Percentiles rank a stretch among this genome's conserved stretches.
Conservation (phyloP, 2,888 invertebrate genomes). For the Teinopalpus imperialis region DNA sequence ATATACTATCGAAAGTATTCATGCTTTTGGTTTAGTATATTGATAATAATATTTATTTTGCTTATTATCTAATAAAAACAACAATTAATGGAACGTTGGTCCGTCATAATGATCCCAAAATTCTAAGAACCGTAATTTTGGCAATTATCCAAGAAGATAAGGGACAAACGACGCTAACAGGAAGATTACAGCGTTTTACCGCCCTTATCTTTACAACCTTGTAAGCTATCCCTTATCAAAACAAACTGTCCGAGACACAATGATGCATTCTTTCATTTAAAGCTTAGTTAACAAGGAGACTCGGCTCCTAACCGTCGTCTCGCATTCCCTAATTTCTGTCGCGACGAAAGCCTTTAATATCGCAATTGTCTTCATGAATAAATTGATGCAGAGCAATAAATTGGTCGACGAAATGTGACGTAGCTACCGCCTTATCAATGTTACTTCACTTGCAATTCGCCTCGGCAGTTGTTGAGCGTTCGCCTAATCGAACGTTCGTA, state of each 20-base stretch:
- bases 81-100: no score
- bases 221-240: conserved; percentile 32
- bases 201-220: conserved; percentile 34
- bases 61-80: no score
- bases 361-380: conserved; percentile 70
- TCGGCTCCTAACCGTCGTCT: conserved; percentile 19
- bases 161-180: conserved; percentile 2
- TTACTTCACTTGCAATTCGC: conserved; percentile 55
- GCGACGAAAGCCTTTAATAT: conserved; percentile 12
- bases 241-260: conserved; percentile 31
- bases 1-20: no score
- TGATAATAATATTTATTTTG: no score
- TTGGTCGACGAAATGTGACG: conserved; percentile 66
- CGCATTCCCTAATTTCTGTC: conserved; percentile 18
- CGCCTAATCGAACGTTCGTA: conserved; percentile 53
- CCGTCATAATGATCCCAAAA: no score
- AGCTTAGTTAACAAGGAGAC: conserved; percentile 17
- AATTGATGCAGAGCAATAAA: conserved; percentile 78
- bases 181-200: conserved; percentile 17
- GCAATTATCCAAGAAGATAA: conserved; percentile 29
- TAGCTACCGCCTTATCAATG: conserved; percentile 64
- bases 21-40: no score
- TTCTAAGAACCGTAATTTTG: conserved; percentile 29
- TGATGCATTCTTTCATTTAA: conserved; percentile 31
- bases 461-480: conserved; percentile 60